Percentiles rank a stretch among this genome's conserved stretches.
Evolutionary conservation across 2,797 vertebrate species (phyloP).

Genomic region (Gymnodraco acuticeps): DNA sequence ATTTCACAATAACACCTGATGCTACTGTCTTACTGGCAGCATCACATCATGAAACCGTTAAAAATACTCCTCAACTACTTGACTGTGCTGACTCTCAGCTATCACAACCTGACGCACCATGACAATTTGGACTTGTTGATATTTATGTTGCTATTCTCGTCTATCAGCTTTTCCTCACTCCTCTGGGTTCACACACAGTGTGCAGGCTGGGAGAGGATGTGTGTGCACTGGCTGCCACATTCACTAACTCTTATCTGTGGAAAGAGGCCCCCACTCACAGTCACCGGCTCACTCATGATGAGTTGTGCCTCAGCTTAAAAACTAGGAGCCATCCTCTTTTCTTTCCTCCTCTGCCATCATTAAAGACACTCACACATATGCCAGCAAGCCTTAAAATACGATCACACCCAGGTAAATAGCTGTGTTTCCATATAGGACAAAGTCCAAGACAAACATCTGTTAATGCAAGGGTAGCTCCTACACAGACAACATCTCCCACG

Average conservation of each 20-base stretch:
- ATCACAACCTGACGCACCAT: constrained; percentile 18
- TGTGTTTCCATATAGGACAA: constrained; percentile 54
- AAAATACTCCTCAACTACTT: constrained; percentile 34
- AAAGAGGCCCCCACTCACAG: constrained; percentile 42
- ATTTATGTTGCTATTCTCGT: constrained; percentile 47
- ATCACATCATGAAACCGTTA: constrained; percentile 34
- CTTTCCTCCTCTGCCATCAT: constrained; percentile 22
- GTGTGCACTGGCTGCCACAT: constrained; percentile 62
- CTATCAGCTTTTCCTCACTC: constrained; percentile 52
- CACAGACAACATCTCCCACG: constrained; percentile 27
- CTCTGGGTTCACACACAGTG: constrained; percentile 64
- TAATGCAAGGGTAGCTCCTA: constrained; percentile 58
- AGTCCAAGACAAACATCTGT: constrained; percentile 51
- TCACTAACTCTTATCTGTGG: constrained; percentile 53
- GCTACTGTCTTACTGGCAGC: constrained; percentile 51
- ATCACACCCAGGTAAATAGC: constrained; percentile 74
- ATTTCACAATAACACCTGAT: constrained; percentile 73
- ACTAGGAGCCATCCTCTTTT: constrained; percentile 35
- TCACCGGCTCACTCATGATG: constrained; percentile 41
- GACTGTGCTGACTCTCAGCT: constrained; percentile 7
- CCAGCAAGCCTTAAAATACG: constrained; percentile 48
- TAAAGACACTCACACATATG: constrained; percentile 31
- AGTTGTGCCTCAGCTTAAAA: constrained; percentile 43
- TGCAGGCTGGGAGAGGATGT: constrained; percentile 43
- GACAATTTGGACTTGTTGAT: constrained; percentile 37